phyloP scores from a whole-genome alignment of 2,113 vertebrate species.

The Xenus cinereus region DNA sequence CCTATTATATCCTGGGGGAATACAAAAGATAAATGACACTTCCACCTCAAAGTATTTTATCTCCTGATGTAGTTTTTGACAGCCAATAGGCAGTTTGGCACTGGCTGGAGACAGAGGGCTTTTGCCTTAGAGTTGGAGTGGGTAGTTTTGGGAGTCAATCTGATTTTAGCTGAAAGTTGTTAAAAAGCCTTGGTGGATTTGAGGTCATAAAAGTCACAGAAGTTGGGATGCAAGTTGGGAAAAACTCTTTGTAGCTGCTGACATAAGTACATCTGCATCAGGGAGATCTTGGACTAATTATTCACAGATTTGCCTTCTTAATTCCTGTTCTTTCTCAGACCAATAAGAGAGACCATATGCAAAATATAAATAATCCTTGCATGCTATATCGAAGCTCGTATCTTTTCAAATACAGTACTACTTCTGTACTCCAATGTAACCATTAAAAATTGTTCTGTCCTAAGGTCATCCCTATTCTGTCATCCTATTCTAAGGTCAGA shows the following conservation, averaged over 20 bases:
- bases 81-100: neutral
- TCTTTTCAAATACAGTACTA: neutral
- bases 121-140: neutral
- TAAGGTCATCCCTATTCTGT: neutral
- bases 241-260: neutral
- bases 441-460: neutral
- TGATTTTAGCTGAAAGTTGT: neutral
- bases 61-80: neutral
- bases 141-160: neutral
- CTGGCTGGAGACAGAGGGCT: neutral
- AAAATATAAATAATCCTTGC: neutral
- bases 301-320: neutral
- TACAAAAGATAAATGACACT: neutral
- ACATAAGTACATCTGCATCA: accelerated
- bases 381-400: neutral
- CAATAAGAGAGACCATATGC: neutral
- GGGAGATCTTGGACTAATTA: neutral
- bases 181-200: neutral
- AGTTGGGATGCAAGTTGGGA: neutral
- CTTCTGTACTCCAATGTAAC: neutral
- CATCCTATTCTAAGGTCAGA: neutral
- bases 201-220: neutral
- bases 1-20: neutral
- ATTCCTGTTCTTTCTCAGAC: neutral
- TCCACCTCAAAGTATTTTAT: neutral